Percentiles rank a stretch among this genome's conserved stretches.
Conservation (phyloP, 1,140 invertebrate species). For the Tachypleus tridentatus region DNA sequence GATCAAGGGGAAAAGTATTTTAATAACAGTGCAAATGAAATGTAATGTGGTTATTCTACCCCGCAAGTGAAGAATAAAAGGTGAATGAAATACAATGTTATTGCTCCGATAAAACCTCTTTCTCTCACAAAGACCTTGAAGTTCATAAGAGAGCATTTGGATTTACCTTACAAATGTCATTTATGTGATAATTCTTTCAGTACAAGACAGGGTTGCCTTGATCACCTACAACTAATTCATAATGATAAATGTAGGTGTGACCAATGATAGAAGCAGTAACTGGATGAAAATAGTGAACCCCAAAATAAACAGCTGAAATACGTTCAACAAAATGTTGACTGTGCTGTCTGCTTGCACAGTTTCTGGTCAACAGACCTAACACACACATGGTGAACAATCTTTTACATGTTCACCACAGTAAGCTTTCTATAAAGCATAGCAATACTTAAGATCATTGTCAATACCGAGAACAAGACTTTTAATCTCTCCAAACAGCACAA, state of each 20-base stretch:
- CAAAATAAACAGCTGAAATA: conserved; percentile 68
- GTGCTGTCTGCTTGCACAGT: conserved; percentile 77
- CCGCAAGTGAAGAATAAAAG: too few relatives aligned
- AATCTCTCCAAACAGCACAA: conserved; percentile 1
- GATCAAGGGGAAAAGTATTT: background rate
- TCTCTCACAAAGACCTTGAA: conserved; percentile 12
- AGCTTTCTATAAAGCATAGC: conserved; percentile 12
- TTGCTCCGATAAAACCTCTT: conserved; percentile 12
- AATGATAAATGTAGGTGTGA: conserved; percentile 31
- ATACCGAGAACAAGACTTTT: conserved; percentile 66
- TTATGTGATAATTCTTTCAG: conserved; percentile 75
- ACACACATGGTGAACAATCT: conserved; percentile 56
- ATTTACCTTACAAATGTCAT: conserved; percentile 82
- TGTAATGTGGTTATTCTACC: conserved; percentile 33
- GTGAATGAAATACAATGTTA: too few relatives aligned
- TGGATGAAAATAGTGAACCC: conserved; percentile 37
- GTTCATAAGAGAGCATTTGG: conserved; percentile 25
- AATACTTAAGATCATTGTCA: conserved; percentile 69
- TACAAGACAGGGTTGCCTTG: conserved; percentile 60
- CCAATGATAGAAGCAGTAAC: conserved; percentile 18
- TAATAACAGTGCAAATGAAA: conserved; percentile 20
- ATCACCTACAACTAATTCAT: conserved; percentile 63
- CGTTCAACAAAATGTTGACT: conserved; percentile 76
- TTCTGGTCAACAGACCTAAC: conserved; percentile 87
- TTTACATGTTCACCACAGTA: conserved; percentile 54